These are phyloP conservation scores for Melinopterus prodromus DNA, from an alignment of 2,888 invertebrate species.

Conservation along the genomic window DNA sequence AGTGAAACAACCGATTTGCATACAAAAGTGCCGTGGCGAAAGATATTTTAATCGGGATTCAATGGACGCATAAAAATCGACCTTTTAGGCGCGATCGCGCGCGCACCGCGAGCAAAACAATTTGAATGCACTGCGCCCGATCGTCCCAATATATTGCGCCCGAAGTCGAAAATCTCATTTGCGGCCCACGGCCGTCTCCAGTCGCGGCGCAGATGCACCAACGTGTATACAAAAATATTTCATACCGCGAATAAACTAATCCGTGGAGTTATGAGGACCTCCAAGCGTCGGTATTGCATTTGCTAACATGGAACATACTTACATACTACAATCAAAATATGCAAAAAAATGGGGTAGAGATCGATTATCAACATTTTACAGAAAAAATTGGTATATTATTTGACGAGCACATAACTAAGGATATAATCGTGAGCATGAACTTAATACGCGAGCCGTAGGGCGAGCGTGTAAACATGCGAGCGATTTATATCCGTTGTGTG, in stretches of 20 bases:
- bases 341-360: too few species aligned
- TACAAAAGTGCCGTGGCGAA: slow-evolving; percentile 15
- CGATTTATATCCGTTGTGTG: too few species aligned
- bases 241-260: neutral
- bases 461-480: too few species aligned
- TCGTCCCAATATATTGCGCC: slow-evolving; percentile 28
- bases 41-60: slow-evolving; percentile 25
- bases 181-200: slow-evolving; percentile 25
- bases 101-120: slow-evolving; percentile 20
- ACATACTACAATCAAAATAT: too few species aligned
- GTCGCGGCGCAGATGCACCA: neutral
- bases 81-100: slow-evolving; percentile 11
- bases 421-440: too few species aligned
- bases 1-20: slow-evolving; percentile 20
- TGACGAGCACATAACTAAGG: too few species aligned
- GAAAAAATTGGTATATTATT: too few species aligned
- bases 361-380: too few species aligned
- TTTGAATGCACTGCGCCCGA: slow-evolving; percentile 21
- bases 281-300: too few species aligned
- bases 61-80: slow-evolving; percentile 22
- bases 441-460: too few species aligned
- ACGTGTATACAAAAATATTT: neutral
- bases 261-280: neutral
- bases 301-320: neutral
- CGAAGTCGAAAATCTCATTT: slow-evolving; percentile 35